A percentile compares a stretch with the other conserved stretches of the same genome.
Conservation (phyloP, 53 echinoderm and acorn worm genomes). For the Apostichopus leukothele region DNA sequence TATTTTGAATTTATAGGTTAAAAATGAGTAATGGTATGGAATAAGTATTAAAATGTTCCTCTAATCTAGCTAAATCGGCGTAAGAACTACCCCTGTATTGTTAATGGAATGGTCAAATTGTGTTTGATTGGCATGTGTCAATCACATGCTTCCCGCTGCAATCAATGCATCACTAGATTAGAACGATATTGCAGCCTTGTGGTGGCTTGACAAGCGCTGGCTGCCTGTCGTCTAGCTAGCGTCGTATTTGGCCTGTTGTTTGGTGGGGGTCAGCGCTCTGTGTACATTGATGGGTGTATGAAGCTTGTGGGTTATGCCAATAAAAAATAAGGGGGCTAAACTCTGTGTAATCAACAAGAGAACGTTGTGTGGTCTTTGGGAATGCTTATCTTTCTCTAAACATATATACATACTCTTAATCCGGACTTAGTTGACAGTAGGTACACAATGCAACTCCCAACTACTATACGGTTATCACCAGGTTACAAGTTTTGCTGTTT, state of each 20-base stretch:
- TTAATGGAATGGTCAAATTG: constrained; percentile 32
- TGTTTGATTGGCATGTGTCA: constrained; percentile 29
- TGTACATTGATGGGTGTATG: constrained; percentile 32
- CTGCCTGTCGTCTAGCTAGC: neutral
- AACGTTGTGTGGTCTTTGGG: constrained; percentile 32
- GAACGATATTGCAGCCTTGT: constrained; percentile 12
- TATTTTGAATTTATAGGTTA: neutral
- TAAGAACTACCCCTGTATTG: neutral
- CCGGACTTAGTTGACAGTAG: neutral
- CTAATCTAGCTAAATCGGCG: neutral
- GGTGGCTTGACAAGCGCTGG: constrained; percentile 6
- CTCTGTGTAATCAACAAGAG: constrained; percentile 5
- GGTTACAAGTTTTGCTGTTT: too few relatives aligned
- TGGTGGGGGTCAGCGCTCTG: constrained; percentile 20
- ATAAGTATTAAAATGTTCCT: neutral
- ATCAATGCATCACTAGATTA: constrained; percentile 36
- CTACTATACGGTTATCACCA: too few relatives aligned
- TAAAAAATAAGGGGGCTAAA: neutral
- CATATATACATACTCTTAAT: neutral
- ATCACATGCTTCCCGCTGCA: constrained; percentile 33
- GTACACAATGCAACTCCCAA: too few relatives aligned
- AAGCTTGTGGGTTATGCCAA: neutral
- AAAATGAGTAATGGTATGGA: neutral
- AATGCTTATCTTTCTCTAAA: neutral
- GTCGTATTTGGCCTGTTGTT: neutral